phyloP scores from a whole-genome alignment of 2,797 vertebrate species.

The Perdix hodgsoniae region DNA sequence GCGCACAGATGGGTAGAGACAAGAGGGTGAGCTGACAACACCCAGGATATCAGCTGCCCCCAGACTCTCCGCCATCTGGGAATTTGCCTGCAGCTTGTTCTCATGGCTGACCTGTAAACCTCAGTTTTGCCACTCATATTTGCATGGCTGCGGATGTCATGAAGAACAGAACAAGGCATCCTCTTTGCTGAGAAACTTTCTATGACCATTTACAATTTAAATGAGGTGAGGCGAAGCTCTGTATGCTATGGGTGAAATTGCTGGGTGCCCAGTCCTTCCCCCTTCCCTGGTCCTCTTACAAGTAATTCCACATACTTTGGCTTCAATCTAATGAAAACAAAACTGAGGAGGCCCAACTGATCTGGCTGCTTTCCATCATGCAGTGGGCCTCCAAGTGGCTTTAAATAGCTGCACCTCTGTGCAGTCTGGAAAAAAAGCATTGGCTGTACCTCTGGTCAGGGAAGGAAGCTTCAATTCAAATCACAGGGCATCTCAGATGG shows the following conservation, averaged over 20 bases:
- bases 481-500: not conserved
- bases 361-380: constrained; percentile 61
- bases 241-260: not conserved
- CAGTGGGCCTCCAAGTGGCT: constrained; percentile 33
- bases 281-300: constrained; percentile 51
- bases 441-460: not conserved
- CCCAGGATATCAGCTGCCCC: not conserved
- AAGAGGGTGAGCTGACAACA: not conserved
- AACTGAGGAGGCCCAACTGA: constrained; percentile 53
- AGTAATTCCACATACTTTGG: constrained; percentile 46
- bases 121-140: not conserved
- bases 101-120: not conserved
- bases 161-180: not conserved
- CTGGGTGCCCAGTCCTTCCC: not conserved
- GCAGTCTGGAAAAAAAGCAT: not conserved
- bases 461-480: not conserved
- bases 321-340: constrained; percentile 58
- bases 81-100: not conserved
- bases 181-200: not conserved
- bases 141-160: fast-evolving
- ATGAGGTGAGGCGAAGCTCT: not conserved
- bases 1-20: not conserved
- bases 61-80: not conserved
- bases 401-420: constrained; percentile 67
- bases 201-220: not conserved